Evolutionary conservation across 1,140 invertebrate species (phyloP), one percentile per base, ranked within the genome.

Genomic region (Aethina tumida): DNA sequence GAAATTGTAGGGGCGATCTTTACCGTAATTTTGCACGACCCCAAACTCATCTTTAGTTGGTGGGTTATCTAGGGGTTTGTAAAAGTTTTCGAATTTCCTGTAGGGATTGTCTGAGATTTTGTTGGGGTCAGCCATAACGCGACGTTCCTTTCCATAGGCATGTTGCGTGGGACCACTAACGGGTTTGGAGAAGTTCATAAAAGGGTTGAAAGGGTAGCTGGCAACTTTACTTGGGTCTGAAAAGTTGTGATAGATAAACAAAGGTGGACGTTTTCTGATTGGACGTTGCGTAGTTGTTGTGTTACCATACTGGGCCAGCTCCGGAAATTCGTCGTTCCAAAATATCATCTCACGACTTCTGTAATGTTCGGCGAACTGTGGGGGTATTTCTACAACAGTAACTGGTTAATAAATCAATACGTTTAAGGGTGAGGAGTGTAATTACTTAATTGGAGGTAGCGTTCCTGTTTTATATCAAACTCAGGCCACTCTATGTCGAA

Each of bases 401-500:
- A 26, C 37, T 26, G 26, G 37, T 30, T 39, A 30, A 39, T 29
- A 39, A 39, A 26, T 20, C 24, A 26, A 39, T 25, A 27, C 30
- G 33, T 36, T 30, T 26, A 34, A 19, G 41, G 41, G 35, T 28
- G 33, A 24, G 40, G 35, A 42, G 42, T 34, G 32, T 33, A 58
- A 67, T 73, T 69, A 88, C 84, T 80, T 27, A 90, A 63, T 62
- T 77, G 75, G 14, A 89, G 65, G 62, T 84, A 90, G 9, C 72
- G 72, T 53, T 85, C 79, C 43, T 80, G 72, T 1, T 67, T 62
- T 2, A 66, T 59, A 48, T 83, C 78, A 48, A 84, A 92, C 35
- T 79, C 73, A 0, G 83, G 82, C 87, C 87, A 91, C 25, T 83
- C 75, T 5, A 78, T 57, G 30, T 81, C 75, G 47, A 78, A 82